A percentile compares a stretch with the other conserved stretches of the same genome.
These are phyloP conservation scores for Eupithecia exiguata DNA, from an alignment of 2,888 invertebrate species.

Conservation along the genomic window DNA sequence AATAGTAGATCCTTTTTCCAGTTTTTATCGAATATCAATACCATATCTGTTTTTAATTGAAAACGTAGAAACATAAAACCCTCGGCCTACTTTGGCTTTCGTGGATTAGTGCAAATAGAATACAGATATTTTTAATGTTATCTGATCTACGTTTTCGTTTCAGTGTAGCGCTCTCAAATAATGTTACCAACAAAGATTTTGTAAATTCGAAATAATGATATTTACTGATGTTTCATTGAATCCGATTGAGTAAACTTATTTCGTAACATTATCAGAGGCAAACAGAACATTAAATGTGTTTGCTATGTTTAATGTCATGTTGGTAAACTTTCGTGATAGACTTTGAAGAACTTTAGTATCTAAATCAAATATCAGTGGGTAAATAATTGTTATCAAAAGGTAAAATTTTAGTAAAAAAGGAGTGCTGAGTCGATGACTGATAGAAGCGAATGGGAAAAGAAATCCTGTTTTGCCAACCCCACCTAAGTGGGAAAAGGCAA, in stretches of 20 bases:
- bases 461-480: too few species aligned
- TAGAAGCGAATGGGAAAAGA: too few species aligned
- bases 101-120: neutral
- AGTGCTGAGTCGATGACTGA: too few species aligned
- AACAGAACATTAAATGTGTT: slow-evolving; percentile 9
- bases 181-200: slow-evolving; percentile 16
- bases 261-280: slow-evolving; percentile 10
- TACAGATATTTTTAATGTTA: neutral
- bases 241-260: neutral
- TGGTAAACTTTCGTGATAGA: slow-evolving; percentile 1
- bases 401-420: too few species aligned
- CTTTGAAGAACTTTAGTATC: slow-evolving; percentile 35
- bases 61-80: neutral
- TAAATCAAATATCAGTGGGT: neutral
- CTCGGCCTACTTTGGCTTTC: neutral
- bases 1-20: too few species aligned
- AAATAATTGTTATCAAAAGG: neutral
- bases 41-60: neutral
- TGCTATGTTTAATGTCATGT: neutral
- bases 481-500: too few species aligned
- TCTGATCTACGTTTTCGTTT: neutral
- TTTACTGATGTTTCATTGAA: slow-evolving; percentile 20
- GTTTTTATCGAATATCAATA: too few species aligned
- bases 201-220: slow-evolving; percentile 22
- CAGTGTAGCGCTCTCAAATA: neutral